Evolutionary conservation across 2,113 vertebrate genomes (phyloP), one percentile per base, ranked within the genome.

Genomic region (Anseranas semipalmata): DNA sequence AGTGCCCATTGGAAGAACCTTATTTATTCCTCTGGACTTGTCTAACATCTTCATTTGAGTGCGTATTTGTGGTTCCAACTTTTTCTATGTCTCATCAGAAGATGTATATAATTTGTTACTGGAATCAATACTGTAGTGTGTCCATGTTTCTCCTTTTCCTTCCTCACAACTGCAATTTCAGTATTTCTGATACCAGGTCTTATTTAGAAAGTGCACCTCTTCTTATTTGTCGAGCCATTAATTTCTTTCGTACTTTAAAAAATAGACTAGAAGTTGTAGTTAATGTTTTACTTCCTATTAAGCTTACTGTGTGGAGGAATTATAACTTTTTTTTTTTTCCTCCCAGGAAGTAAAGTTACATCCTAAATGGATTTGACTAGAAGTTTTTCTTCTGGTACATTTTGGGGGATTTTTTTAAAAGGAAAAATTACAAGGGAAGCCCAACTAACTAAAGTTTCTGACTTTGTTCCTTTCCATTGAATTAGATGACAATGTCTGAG

Each of bases 61-160:
- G 2, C 6, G 12, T 37, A 60, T 18, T 22, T 81, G 33, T 24
- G 3, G 10, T 13, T 17, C 43, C 9, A 82, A 35, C 0, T 4
- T 68, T n/a, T 73, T 24, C 33, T 41, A 7, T 37, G 14, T 33
- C 32, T 17, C 79, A 9, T 67, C 22, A 46, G 37, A 82, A 68
- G 15, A 68, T 24, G 9, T 3, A 46, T 33, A 19, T 24, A 45
- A 17, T 58, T 84, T 85, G 7, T 56, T 15, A 82, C 8, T 15
- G 14, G 28, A 79, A 50, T 63, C 15, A 39, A 22, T 79, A 75
- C 35, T 68, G 6, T n/a, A 45, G 53, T 16, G 3, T 14, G 5
- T n/a, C 50, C 21, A 7, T 55, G 43, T 62, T 56, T 37, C 18
- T 71, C 15, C 5, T 80, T 85, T 84, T 41, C 9, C 8, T 46